Evolutionary conservation across 2,113 vertebrate species (phyloP).

Genomic region (Bubo bubo): DNA sequence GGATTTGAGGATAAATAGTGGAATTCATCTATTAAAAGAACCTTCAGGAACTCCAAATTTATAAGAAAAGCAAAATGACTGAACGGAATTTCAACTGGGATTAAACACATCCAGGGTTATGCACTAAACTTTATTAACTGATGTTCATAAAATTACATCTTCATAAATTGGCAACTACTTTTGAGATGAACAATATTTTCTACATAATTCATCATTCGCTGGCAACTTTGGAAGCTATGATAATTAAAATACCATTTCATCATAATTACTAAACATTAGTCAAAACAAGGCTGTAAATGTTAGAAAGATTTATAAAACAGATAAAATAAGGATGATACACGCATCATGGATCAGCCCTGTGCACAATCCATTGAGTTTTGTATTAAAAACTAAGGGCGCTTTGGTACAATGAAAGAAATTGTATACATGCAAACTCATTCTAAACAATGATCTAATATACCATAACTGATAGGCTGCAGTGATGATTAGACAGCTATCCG

Average conservation of each 20-base stretch:
- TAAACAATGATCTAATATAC: not conserved
- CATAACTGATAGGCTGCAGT: not conserved
- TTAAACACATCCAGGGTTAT: not conserved
- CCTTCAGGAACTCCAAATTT: not conserved
- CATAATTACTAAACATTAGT: not conserved
- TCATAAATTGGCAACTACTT: not conserved
- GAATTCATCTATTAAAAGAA: not conserved
- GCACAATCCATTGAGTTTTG: not conserved
- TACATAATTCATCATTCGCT: not conserved
- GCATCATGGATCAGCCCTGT: not conserved
- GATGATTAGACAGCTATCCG: not conserved
- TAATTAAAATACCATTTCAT: constrained; percentile 6
- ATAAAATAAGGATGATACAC: not conserved
- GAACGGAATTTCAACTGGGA: not conserved
- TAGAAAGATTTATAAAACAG: not conserved
- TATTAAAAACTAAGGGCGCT: not conserved
- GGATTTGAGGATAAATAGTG: not conserved
- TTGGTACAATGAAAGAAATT: not conserved
- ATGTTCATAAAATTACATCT: not conserved
- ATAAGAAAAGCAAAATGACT: not conserved
- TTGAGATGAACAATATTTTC: not conserved
- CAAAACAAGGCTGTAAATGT: not conserved
- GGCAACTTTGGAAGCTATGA: not conserved
- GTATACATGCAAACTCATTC: not conserved
- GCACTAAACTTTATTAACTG: not conserved